Evolutionary conservation across 2,888 invertebrate species (phyloP).

Genomic region (Brenthis ino): DNA sequence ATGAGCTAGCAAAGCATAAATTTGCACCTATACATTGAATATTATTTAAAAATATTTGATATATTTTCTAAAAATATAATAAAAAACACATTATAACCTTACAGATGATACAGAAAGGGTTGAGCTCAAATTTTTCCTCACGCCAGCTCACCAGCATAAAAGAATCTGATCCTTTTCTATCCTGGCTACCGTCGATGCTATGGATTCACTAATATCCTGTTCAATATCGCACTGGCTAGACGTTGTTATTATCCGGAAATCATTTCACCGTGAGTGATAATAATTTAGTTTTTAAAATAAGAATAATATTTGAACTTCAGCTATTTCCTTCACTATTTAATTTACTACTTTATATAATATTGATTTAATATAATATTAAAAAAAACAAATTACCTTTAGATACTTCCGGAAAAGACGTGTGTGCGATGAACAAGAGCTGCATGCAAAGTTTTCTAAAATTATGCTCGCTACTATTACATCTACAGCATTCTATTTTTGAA

Average conservation of each 20-base stretch:
- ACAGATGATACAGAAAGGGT: background rate
- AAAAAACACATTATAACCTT: background rate
- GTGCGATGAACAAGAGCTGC: conserved; percentile 39
- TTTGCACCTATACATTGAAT: too few species aligned
- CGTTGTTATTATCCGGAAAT: background rate
- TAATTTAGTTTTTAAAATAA: background rate
- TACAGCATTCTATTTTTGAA: conserved; percentile 46
- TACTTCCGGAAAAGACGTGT: conserved; percentile 22
- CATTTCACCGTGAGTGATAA: background rate
- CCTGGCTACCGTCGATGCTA: background rate
- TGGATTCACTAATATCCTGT: conserved; percentile 20
- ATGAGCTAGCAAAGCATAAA: too few species aligned
- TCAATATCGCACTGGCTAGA: conserved; percentile 7
- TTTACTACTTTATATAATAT: background rate
- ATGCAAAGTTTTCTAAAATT: conserved; percentile 55
- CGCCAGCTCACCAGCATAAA: background rate
- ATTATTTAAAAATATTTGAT: background rate
- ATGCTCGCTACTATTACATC: conserved; percentile 45
- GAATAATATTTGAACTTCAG: too few species aligned
- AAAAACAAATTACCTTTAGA: conserved; percentile 33
- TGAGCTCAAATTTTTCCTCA: conserved; percentile 5
- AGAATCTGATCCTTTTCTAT: conserved; percentile 8
- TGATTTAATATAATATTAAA: conserved; percentile 4
- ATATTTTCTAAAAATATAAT: conserved; percentile 1
- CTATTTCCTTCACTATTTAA: background rate